Conservation (phyloP, 2,113 vertebrate genomes). For the Clinocottus analis region DNA sequence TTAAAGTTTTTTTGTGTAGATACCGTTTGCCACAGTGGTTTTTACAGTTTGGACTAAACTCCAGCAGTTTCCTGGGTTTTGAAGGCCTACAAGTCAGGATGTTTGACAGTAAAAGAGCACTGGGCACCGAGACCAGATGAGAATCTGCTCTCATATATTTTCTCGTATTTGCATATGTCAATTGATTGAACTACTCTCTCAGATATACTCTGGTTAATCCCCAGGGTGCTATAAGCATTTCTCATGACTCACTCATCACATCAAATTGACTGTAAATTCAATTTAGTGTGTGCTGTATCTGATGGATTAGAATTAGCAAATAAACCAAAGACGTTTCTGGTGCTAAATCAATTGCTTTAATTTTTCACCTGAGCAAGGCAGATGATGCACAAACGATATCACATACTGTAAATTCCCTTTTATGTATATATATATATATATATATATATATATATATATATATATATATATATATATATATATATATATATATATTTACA, state of each 20-base stretch:
- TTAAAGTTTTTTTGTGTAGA: too few relatives aligned
- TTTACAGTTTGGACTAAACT: background rate
- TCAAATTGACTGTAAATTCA: conserved; percentile 63
- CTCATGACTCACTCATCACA: conserved; percentile 61
- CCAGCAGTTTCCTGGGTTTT: background rate
- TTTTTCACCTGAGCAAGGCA: conserved; percentile 2
- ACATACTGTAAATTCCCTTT: background rate
- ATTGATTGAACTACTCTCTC: conserved; percentile 29
- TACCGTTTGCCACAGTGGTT: background rate
- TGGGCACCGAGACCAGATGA: background rate
- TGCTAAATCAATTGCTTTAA: conserved; percentile 16
- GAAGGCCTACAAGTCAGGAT: background rate
- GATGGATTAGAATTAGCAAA: conserved; percentile 41
- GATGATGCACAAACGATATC: background rate
- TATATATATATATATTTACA: background rate
- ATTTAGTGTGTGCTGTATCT: conserved; percentile 46
- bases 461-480: background rate
- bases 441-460: too few relatives aligned
- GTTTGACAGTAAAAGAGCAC: background rate
- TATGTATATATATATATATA: background rate
- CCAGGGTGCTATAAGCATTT: conserved; percentile 59
- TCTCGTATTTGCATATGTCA: conserved; percentile 21
- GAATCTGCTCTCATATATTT: conserved; percentile 8
- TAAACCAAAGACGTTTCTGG: conserved; percentile 25
- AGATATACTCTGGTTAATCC: conserved; percentile 45